Percentiles rank a stretch among this genome's conserved stretches.
These are phyloP conservation scores for Stenotaenia linearis DNA, from an alignment of 2,888 invertebrate species.

Conservation along the genomic window DNA sequence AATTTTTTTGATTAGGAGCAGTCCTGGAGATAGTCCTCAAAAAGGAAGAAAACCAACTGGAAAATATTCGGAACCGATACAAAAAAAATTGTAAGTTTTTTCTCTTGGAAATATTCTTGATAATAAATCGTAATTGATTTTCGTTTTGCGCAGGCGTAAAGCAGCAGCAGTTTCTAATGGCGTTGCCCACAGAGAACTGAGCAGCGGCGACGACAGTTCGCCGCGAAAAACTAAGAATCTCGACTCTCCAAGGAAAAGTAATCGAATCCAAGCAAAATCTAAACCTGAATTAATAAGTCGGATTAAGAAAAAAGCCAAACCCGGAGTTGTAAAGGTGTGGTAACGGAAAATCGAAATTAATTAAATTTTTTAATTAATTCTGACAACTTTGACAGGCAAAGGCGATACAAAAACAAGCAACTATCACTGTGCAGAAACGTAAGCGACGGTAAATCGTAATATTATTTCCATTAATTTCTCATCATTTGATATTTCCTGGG, in stretches of 20 bases:
- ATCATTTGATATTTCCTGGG: background rate
- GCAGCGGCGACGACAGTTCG: constrained; percentile 27
- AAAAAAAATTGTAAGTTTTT: background rate
- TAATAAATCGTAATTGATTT: background rate
- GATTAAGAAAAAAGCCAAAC: background rate
- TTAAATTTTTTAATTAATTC: background rate
- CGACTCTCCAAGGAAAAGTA: constrained; percentile 1
- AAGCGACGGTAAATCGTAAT: background rate
- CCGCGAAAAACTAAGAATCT: background rate
- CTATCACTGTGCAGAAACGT: background rate
- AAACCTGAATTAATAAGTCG: constrained; percentile 15
- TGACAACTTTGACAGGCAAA: background rate
- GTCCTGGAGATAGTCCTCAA: background rate
- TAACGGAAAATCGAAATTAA: background rate
- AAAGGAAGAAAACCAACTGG: background rate
- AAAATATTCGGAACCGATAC: background rate
- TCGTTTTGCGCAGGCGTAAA: constrained; percentile 3
- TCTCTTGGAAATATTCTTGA: background rate
- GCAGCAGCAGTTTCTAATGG: constrained; percentile 29
- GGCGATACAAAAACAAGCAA: background rate
- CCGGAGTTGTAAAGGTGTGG: constrained; percentile 8
- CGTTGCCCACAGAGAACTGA: background rate
- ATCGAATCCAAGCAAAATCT: constrained; percentile 19
- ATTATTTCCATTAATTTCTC: background rate
- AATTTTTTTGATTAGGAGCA: no score